phyloP scores from a whole-genome alignment of 2,888 invertebrate genomes.

The Caenorhabditis uteleia region DNA sequence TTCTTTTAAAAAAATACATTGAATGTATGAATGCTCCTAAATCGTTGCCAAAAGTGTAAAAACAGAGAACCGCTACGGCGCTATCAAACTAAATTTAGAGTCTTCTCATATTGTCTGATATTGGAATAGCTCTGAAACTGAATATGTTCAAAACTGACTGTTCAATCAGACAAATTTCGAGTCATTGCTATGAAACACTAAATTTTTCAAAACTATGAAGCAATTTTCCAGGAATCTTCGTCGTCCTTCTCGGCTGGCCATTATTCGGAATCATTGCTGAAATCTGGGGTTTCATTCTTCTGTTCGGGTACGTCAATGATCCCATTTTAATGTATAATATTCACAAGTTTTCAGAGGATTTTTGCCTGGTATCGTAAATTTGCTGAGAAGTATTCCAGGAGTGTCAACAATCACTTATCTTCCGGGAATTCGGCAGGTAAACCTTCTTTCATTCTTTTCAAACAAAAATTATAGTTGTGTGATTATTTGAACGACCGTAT shows the following conservation, averaged over 20 bases:
- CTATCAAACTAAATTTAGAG: no score
- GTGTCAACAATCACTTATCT: constrained; percentile 86
- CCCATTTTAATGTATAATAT: constrained; percentile 1
- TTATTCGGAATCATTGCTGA: constrained; percentile 94
- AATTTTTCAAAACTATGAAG: constrained; percentile 75
- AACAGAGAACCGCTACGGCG: no score
- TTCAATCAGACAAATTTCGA: no score
- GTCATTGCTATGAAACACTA: no score
- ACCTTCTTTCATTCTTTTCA: background rate
- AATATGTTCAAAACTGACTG: no score
- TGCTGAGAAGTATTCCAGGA: constrained; percentile 89
- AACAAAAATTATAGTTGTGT: background rate
- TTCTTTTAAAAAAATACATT: no score
- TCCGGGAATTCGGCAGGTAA: constrained; percentile 85
- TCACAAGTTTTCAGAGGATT: constrained; percentile 81
- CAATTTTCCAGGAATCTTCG: constrained; percentile 90
- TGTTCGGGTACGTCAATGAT: constrained; percentile 73
- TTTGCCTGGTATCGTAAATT: constrained; percentile 93
- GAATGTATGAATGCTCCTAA: background rate
- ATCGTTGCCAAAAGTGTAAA: background rate
- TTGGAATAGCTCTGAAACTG: no score
- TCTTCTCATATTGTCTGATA: no score
- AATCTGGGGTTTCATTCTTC: constrained; percentile 87
- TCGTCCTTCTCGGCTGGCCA: constrained; percentile 94
- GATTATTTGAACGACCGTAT: constrained; percentile 1